Conservation (phyloP, 2,797 vertebrate genomes). For the Anguilla obscura region DNA sequence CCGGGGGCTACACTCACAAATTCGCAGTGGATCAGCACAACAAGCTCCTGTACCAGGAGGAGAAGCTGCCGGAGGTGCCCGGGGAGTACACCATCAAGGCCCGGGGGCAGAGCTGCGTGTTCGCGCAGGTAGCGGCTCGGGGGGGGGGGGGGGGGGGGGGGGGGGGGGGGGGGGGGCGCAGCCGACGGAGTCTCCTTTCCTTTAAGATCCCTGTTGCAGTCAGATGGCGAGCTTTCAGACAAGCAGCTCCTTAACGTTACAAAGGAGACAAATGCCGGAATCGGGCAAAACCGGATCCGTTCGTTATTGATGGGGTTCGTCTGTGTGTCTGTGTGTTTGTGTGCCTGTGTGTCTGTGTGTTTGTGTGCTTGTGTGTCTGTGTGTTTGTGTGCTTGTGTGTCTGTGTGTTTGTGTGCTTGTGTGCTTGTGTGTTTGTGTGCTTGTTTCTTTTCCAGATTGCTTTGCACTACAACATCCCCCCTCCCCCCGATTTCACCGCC, state of each 20-base stretch:
- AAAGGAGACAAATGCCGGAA: not conserved
- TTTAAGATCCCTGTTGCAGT: not conserved
- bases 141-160: too few species aligned
- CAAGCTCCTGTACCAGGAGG: constrained; percentile 78
- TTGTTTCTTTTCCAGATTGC: constrained; percentile 60
- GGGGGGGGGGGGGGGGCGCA: too few species aligned
- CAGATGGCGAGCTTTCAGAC: not conserved
- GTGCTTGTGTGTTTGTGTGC: not conserved
- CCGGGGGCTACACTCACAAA: constrained; percentile 58
- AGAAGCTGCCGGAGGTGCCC: constrained; percentile 62
- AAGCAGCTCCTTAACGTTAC: not conserved
- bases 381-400: constrained; percentile 11
- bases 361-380: not conserved
- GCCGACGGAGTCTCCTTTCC: not conserved
- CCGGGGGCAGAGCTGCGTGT: constrained; percentile 74
- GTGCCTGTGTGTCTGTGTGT: not conserved
- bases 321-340: too few species aligned
- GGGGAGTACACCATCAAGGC: constrained; percentile 69
- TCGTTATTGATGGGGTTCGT: not conserved
- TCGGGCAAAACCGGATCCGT: not conserved
- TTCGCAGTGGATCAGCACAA: constrained; percentile 73
- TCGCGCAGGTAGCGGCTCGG: constrained; percentile 71
- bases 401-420: not conserved
- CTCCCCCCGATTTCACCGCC: constrained; percentile 62
- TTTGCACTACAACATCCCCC: constrained; percentile 70